Evolutionary conservation across 2,888 invertebrate species (phyloP).

Genomic region (Ecliptopera silaceata): DNA sequence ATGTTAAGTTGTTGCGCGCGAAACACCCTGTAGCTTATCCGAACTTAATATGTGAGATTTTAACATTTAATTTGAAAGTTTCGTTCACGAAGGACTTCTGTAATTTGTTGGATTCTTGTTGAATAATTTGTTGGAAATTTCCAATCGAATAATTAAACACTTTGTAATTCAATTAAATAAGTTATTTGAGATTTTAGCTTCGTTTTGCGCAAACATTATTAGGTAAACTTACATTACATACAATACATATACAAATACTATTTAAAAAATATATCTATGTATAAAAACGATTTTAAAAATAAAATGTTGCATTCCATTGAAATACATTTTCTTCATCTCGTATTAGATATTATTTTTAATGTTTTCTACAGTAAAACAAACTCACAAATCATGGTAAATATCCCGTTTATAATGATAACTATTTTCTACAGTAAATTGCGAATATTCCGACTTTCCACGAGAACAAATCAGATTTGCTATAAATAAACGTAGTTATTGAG

Average conservation of each 20-base stretch:
- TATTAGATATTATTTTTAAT: background rate
- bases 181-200: too few relatives aligned
- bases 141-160: conserved; percentile 2
- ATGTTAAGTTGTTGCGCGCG: background rate
- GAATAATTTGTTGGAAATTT: conserved; percentile 21
- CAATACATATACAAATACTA: too few relatives aligned
- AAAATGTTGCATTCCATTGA: too few relatives aligned
- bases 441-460: conserved; percentile 4
- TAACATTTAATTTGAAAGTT: conserved; percentile 31
- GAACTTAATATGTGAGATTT: conserved; percentile 36
- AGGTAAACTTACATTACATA: too few relatives aligned
- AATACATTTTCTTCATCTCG: too few relatives aligned
- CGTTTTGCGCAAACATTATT: too few relatives aligned
- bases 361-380: too few relatives aligned
- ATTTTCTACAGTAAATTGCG: background rate
- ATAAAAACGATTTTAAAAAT: too few relatives aligned
- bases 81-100: conserved; percentile 23
- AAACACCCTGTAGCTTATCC: conserved; percentile 13
- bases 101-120: conserved; percentile 12
- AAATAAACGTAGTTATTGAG: conserved; percentile 9
- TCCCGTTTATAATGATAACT: too few relatives aligned
- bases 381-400: too few relatives aligned
- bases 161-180: background rate
- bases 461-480: conserved; percentile 11
- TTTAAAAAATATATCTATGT: too few relatives aligned